Evolutionary conservation across 2,888 invertebrate genomes (phyloP).

Genomic region (Tinea semifulvella): DNA sequence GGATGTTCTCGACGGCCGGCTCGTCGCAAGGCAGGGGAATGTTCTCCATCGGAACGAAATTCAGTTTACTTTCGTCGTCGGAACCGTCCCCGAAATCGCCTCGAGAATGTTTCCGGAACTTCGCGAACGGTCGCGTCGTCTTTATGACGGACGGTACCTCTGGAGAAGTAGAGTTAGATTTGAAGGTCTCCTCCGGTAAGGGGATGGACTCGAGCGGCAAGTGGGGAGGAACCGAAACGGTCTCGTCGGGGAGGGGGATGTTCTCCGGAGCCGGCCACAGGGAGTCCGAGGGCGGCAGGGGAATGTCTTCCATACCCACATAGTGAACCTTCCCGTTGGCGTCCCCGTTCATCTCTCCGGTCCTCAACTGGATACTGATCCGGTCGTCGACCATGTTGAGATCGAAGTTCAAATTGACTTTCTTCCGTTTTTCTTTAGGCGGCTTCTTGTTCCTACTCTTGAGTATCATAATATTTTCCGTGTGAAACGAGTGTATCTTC

Average conservation of each 20-base stretch:
- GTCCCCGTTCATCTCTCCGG: conserved; percentile 51
- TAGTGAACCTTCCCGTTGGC: conserved; percentile 40
- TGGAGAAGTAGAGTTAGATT: not conserved
- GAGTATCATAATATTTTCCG: conserved; percentile 68
- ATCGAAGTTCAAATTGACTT: conserved; percentile 63
- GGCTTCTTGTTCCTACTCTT: conserved; percentile 69
- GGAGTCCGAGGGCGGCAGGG: conserved; percentile 39
- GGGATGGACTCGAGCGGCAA: conserved; percentile 51
- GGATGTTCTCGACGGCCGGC: not conserved
- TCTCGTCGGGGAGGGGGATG: conserved; percentile 37
- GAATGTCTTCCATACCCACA: conserved; percentile 47
- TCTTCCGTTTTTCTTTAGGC: conserved; percentile 59
- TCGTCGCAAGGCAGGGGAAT: conserved; percentile 17
- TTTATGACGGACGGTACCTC: conserved; percentile 21
- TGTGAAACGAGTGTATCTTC: conserved; percentile 70
- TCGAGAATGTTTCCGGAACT: conserved; percentile 15
- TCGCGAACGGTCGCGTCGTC: conserved; percentile 25
- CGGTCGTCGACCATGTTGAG: conserved; percentile 62
- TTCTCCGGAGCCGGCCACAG: conserved; percentile 44
- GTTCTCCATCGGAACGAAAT: conserved; percentile 11
- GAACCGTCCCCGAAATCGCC: conserved; percentile 16
- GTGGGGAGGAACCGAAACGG: conserved; percentile 50
- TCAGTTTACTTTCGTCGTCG: conserved; percentile 15
- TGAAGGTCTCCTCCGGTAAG: conserved; percentile 40
- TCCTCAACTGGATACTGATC: conserved; percentile 56